Evolutionary conservation across 2,888 invertebrate species (phyloP), one percentile per base, ranked within the genome.

Genomic region (Heliconius cydno): DNA sequence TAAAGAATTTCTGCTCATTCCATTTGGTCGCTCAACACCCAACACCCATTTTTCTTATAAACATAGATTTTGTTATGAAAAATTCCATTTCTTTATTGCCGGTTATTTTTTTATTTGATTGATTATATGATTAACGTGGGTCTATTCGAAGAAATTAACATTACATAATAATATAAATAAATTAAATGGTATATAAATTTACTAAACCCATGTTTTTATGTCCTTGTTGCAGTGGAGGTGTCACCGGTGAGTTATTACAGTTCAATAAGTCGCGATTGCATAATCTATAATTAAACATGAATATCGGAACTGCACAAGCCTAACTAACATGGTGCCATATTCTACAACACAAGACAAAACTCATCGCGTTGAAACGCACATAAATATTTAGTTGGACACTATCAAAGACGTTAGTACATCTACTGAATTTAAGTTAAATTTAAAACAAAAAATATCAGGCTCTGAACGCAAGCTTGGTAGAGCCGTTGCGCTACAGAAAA

Each of bases 271-370:
- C 19, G 15, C 52, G 41, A 46, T 41, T n/a, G n/a, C 10, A 25
- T 70, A 28, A n/a, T 46, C 63, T 46, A 70, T 46, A 25, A 63
- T 28, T 15, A 41, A 77, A 77, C 77, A 77, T 65, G 65, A 60
- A 72, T 78, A 78, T 72, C 52, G 22, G 72, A 78, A 73, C 78
- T 52, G 78, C 52, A 46, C 25, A 77, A 77, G 63, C 72, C 34
- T 78, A 78, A 38, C 34, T 78, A 73, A 67, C 57, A 25, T 46
- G 65, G 73, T 73, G 57, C 38, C 78, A 73, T 78, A 78, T 28
- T n/a, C 78, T 78, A 78, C 66, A 73, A 78, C 78, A 73, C 78
- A 73, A 67, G 25, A 78, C 73, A 67, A 72, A 52, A 65, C 72
- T 57, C 57, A 25, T 72, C 19, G 30, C 52, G 52, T 30, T 52